Evolutionary conservation across 2,113 vertebrate species (phyloP).

Genomic region (Phoxinus phoxinus): DNA sequence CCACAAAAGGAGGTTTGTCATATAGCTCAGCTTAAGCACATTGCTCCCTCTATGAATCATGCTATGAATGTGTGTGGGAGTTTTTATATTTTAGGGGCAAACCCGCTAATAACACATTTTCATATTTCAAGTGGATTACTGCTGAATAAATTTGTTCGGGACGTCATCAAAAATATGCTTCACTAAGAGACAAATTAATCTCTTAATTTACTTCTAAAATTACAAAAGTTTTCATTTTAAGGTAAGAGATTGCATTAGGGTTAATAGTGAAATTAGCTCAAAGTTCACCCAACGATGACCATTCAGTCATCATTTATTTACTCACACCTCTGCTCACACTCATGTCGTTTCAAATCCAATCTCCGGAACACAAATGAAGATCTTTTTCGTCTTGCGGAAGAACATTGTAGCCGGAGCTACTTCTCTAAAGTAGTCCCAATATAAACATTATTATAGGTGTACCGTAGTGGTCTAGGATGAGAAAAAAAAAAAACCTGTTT

Average conservation of each 20-base stretch:
- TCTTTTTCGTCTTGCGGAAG: too few relatives aligned
- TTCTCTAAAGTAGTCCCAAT: too few relatives aligned
- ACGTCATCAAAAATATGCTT: background rate
- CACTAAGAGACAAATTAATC: background rate
- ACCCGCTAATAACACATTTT: background rate
- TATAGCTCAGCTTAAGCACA: background rate
- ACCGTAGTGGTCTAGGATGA: too few relatives aligned
- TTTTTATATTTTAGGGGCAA: background rate
- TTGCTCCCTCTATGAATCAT: background rate
- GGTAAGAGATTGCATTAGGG: background rate
- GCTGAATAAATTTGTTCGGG: background rate
- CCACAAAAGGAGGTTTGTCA: background rate
- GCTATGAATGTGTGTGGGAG: background rate
- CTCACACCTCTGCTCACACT: too few relatives aligned
- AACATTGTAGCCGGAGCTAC: too few relatives aligned
- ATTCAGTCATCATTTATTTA: too few relatives aligned
- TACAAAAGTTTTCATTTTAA: background rate
- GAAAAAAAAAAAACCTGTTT: too few relatives aligned
- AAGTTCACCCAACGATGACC: too few relatives aligned
- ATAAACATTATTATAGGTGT: too few relatives aligned
- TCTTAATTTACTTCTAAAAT: background rate
- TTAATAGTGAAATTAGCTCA: background rate
- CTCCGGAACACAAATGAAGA: too few relatives aligned
- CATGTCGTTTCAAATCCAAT: too few relatives aligned
- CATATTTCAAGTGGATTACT: background rate